Evolutionary conservation across 2,888 invertebrate species (phyloP).

Genomic region (Ophraella communa): DNA sequence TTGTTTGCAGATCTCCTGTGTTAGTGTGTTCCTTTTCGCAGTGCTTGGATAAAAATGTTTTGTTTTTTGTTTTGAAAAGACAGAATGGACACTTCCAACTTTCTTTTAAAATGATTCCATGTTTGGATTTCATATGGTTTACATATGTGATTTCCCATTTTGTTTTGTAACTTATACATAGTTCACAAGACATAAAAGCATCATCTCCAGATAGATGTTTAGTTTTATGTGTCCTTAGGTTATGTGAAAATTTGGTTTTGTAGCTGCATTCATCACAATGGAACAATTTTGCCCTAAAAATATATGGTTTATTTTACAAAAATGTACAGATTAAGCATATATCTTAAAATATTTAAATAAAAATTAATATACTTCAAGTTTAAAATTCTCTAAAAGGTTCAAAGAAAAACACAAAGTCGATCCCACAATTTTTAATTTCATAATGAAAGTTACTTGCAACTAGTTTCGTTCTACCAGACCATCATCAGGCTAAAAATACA

Average conservation of each 20-base stretch:
- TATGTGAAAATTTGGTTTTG: constrained; percentile 33
- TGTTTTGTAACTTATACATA: constrained; percentile 33
- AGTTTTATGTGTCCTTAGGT: constrained; percentile 33
- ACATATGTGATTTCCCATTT: constrained; percentile 36
- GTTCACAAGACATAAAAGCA: constrained; percentile 30
- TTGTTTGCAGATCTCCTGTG: constrained; percentile 4
- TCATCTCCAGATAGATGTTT: constrained; percentile 36
- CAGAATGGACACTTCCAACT: constrained; percentile 29
- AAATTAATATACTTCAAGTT: no score
- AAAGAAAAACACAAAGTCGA: no score
- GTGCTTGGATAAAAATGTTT: constrained; percentile 27
- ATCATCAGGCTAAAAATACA: no score
- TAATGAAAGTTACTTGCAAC: no score
- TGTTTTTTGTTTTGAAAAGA: constrained; percentile 33
- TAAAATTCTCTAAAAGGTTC: background rate
- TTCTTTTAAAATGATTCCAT: constrained; percentile 28
- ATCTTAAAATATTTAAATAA: background rate
- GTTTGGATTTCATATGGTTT: constrained; percentile 36
- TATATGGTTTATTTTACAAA: background rate
- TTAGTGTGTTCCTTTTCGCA: constrained; percentile 25
- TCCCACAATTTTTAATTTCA: no score
- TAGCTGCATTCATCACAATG: constrained; percentile 33
- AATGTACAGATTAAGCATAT: no score
- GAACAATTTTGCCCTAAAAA: constrained; percentile 31
- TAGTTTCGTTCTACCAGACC: no score